Conservation (phyloP, 2,888 invertebrate genomes). For the Tribolium freemani region DNA sequence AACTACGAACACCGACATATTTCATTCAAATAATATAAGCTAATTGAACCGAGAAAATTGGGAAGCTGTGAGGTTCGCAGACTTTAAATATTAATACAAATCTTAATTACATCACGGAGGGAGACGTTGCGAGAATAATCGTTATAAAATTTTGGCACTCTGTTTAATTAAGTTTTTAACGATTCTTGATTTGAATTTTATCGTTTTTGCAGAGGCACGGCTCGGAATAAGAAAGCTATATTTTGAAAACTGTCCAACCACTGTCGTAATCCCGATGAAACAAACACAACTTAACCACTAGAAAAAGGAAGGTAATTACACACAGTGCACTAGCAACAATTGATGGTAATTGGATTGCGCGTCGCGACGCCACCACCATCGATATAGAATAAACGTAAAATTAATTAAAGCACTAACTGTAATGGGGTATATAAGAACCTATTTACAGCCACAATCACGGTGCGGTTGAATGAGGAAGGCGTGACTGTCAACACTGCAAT, state of each 20-base stretch:
- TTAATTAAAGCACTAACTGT: constrained; percentile 23
- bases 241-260: neutral
- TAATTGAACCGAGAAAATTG: constrained; percentile 14
- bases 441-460: constrained; percentile 8
- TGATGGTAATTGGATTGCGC: neutral
- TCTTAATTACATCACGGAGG: constrained; percentile 5
- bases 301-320: constrained; percentile 31
- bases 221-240: too few species aligned
- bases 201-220: constrained; percentile 19
- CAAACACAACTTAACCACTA: constrained; percentile 28
- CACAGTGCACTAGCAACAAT: neutral
- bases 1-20: neutral
- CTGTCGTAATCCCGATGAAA: neutral
- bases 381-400: constrained; percentile 18
- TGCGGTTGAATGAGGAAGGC: neutral
- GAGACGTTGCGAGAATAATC: neutral
- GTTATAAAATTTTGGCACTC: constrained; percentile 12
- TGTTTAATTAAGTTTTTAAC: constrained; percentile 21
- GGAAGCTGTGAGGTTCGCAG: neutral
- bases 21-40: constrained; percentile 12
- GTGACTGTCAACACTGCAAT: neutral
- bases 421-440: constrained; percentile 3
- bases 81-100: constrained; percentile 26
- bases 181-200: constrained; percentile 8
- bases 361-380: constrained; percentile 9